Conservation (phyloP, 2,888 invertebrate genomes). For the Spisula solida region DNA sequence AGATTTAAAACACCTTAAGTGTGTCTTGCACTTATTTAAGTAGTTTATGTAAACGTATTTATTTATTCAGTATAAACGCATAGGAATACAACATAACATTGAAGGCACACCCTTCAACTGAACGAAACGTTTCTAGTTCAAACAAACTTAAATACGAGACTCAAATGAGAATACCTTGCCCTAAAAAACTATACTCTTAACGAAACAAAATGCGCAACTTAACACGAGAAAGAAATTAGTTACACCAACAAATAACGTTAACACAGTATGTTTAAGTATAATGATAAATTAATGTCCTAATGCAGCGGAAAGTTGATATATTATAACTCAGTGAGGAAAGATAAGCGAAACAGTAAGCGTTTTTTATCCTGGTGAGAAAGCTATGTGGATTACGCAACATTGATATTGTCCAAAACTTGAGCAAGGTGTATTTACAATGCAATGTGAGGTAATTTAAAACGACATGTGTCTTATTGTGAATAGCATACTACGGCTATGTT, state of each 20-base stretch:
- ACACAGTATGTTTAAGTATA: not conserved
- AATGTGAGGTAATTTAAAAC: not conserved
- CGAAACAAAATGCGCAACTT: slow-evolving; percentile 13
- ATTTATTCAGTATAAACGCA: not conserved
- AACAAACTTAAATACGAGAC: slow-evolving; percentile 8
- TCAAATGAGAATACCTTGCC: not conserved
- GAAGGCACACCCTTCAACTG: not conserved
- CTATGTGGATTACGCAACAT: not conserved
- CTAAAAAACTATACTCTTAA: not conserved
- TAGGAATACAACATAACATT: not conserved
- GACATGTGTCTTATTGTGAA: not conserved
- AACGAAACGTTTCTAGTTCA: not conserved
- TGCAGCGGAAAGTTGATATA: slow-evolving; percentile 23
- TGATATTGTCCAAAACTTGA: not conserved
- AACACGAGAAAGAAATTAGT: slow-evolving; percentile 17
- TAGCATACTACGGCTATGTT: not conserved
- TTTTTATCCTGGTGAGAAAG: slow-evolving; percentile 19
- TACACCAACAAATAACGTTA: slow-evolving; percentile 19
- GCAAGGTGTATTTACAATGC: slow-evolving; percentile 15
- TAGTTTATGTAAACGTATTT: not conserved
- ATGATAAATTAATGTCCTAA: slow-evolving; percentile 15
- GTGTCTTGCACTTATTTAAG: not conserved
- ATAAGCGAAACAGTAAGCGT: not conserved
- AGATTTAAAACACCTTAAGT: slow-evolving; percentile 8
- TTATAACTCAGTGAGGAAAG: not conserved